A percentile compares a stretch with the other conserved stretches of the same genome.
These are phyloP conservation scores for Sebastes matsubarae DNA, from an alignment of 2,797 vertebrate species.

Conservation along the genomic window DNA sequence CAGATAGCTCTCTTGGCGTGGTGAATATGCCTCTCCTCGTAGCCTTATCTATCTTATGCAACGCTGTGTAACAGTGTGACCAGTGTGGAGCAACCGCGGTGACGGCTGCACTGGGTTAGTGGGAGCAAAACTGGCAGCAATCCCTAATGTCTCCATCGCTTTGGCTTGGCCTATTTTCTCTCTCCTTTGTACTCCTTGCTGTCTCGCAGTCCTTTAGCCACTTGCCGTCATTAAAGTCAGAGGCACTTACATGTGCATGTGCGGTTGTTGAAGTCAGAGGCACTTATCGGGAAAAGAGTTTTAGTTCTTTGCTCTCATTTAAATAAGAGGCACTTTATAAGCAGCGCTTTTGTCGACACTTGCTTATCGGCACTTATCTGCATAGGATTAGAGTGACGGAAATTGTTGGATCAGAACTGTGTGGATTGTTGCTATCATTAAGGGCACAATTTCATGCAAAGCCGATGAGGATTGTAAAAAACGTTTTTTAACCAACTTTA, in stretches of 20 bases:
- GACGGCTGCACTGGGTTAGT: constrained; percentile 69
- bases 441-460: constrained; percentile 18
- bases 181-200: constrained; percentile 39
- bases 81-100: constrained; percentile 60
- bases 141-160: constrained; percentile 56
- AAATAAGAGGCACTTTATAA: constrained; percentile 49
- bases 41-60: constrained; percentile 76
- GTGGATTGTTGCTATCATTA: constrained; percentile 12
- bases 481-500: constrained; percentile 13
- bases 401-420: constrained; percentile 33
- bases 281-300: constrained; percentile 39
- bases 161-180: constrained; percentile 62
- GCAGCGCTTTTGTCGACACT: constrained; percentile 31
- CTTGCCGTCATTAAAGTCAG: constrained; percentile 45
- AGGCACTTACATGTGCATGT: constrained; percentile 35
- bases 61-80: constrained; percentile 74
- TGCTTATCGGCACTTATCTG: constrained; percentile 58
- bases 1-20: constrained; percentile 47
- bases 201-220: constrained; percentile 38
- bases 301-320: constrained; percentile 51
- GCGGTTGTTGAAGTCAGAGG: constrained; percentile 37
- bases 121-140: constrained; percentile 68
- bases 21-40: constrained; percentile 60
- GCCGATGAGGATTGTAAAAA: background rate
- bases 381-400: constrained; percentile 16